Conservation (phyloP, 2,888 invertebrate genomes). For the Panopea generosa region DNA sequence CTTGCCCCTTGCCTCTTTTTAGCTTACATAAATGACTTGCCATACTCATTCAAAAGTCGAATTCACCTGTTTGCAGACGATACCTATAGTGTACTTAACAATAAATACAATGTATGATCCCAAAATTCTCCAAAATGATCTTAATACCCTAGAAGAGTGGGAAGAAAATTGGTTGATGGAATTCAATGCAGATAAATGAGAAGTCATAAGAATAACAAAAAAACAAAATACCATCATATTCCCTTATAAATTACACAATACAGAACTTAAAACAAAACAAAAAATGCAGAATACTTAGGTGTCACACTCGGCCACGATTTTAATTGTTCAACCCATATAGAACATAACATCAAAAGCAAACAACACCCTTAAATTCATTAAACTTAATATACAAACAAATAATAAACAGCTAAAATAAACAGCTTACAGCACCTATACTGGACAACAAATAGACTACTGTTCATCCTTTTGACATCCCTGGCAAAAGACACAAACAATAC, state of each 20-base stretch:
- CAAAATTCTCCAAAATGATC: too few species aligned
- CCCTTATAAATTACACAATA: neutral
- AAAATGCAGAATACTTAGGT: constrained; percentile 18
- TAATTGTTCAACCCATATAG: neutral
- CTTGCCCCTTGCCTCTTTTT: constrained; percentile 32
- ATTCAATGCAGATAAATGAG: constrained; percentile 23
- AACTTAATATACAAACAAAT: constrained; percentile 2
- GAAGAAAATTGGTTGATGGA: constrained; percentile 86
- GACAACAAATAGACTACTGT: constrained; percentile 18
- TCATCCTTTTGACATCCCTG: constrained; percentile 17
- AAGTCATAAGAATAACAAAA: constrained; percentile 9
- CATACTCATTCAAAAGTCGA: constrained; percentile 18
- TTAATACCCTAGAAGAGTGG: too few species aligned
- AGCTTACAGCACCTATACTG: neutral
- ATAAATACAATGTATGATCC: too few species aligned
- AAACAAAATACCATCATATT: constrained; percentile 8
- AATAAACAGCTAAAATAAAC: neutral
- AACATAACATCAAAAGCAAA: constrained; percentile 6
- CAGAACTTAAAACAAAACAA: neutral
- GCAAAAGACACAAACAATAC: constrained; percentile 3
- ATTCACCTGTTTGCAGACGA: constrained; percentile 2
- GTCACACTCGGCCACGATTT: constrained; percentile 9
- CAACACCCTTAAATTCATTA: neutral
- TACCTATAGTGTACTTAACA: too few species aligned
- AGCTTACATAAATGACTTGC: constrained; percentile 29